Percentiles rank a stretch among this genome's conserved stretches.
These are phyloP conservation scores for Rhopalosiphum nymphaeae DNA, from an alignment of 2,888 invertebrate genomes.

Conservation along the genomic window DNA sequence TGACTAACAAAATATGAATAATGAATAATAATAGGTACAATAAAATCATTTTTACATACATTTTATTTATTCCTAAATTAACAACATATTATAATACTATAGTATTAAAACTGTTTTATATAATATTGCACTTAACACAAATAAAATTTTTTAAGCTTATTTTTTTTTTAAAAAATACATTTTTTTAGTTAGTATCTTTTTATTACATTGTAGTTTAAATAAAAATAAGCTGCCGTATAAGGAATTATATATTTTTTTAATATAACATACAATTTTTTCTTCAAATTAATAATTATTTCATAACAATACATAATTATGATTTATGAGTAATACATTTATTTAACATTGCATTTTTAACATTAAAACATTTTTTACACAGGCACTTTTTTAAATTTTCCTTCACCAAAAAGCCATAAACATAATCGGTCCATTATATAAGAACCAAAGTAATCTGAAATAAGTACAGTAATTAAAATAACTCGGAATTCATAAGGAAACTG, in stretches of 20 bases:
- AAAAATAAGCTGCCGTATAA: neutral
- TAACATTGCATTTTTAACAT: neutral
- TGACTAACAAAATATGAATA: constrained; percentile 14
- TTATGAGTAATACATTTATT: constrained; percentile 22
- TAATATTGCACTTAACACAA: constrained; percentile 12
- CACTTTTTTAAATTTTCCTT: constrained; percentile 74
- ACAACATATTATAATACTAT: neutral
- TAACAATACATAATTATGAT: constrained; percentile 29
- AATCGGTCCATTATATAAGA: constrained; percentile 88
- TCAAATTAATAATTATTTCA: neutral
- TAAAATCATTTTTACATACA: neutral
- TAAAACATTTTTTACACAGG: neutral
- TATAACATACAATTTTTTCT: neutral
- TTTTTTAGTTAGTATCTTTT: neutral
- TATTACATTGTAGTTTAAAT: neutral
- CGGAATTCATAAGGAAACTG: constrained; percentile 89
- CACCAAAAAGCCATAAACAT: constrained; percentile 89
- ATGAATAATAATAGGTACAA: neutral
- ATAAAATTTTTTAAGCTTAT: neutral
- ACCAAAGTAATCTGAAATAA: constrained; percentile 87
- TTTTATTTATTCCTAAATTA: neutral
- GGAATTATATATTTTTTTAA: neutral
- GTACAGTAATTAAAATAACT: constrained; percentile 82
- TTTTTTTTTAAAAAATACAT: neutral
- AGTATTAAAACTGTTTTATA: neutral